Conservation (phyloP, 2,888 invertebrate genomes). For the Apantesis nais region DNA sequence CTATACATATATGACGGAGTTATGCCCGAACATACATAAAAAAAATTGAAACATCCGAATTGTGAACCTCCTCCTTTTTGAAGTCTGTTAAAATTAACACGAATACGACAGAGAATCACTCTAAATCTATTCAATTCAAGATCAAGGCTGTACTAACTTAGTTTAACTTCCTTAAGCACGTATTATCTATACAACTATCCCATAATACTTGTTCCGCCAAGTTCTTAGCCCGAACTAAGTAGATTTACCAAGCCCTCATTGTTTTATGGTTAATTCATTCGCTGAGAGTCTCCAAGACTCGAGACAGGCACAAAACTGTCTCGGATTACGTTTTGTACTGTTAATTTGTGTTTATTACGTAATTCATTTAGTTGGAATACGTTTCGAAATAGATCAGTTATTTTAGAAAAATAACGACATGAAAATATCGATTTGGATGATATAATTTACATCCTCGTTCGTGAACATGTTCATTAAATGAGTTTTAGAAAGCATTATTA, state of each 20-base stretch:
- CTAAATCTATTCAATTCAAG: neutral
- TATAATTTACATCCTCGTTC: too few relatives aligned
- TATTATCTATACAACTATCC: slow-evolving; percentile 5
- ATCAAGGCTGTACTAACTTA: neutral
- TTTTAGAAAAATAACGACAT: neutral
- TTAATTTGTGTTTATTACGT: slow-evolving; percentile 1
- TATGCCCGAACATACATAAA: too few relatives aligned
- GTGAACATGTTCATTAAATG: too few relatives aligned
- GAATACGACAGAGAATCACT: too few relatives aligned
- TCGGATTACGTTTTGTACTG: neutral
- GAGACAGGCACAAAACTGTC: neutral
- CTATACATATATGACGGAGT: too few relatives aligned
- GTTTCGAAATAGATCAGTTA: neutral
- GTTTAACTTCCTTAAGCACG: slow-evolving; percentile 6
- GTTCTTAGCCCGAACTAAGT: slow-evolving; percentile 14
- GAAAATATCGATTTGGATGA: neutral
- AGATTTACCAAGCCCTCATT: slow-evolving; percentile 11
- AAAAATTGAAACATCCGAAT: too few relatives aligned
- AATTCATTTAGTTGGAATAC: neutral
- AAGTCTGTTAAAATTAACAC: slow-evolving; percentile 1
- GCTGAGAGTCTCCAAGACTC: neutral
- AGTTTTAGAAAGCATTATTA: too few relatives aligned
- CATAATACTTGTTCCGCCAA: neutral
- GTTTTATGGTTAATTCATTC: slow-evolving; percentile 13
- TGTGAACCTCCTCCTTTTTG: too few relatives aligned